These are phyloP conservation scores for Microtus montanus DNA, from an alignment of 2,113 vertebrate species.

Conservation along the genomic window DNA sequence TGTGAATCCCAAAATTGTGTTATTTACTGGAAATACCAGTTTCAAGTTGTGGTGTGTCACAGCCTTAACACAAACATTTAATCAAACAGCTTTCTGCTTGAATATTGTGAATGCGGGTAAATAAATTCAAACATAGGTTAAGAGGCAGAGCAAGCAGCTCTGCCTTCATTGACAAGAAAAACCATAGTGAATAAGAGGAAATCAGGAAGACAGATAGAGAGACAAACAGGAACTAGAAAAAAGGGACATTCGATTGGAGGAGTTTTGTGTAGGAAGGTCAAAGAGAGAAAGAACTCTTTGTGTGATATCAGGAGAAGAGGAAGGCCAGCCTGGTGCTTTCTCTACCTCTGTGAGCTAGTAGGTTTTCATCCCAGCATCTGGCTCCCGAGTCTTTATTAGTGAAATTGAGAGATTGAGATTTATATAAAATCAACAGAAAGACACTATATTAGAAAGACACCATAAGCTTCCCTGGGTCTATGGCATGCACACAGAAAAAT, in stretches of 20 bases:
- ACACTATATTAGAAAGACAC: background rate
- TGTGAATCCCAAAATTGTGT: background rate
- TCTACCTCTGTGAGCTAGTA: background rate
- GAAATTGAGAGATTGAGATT: background rate
- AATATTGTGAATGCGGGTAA: background rate
- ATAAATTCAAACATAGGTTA: background rate
- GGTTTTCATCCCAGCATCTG: background rate
- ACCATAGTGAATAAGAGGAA: background rate
- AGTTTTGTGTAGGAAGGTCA: background rate
- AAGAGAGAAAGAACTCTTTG: background rate
- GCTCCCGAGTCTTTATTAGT: background rate
- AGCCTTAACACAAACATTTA: background rate
- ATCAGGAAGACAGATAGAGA: background rate
- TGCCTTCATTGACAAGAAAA: background rate
- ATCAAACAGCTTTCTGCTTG: background rate
- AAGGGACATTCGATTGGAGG: background rate
- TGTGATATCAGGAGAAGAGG: background rate
- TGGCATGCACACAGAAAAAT: background rate
- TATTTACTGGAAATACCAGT: background rate
- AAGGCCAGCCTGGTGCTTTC: background rate
- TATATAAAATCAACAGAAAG: background rate
- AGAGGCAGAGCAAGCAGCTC: background rate
- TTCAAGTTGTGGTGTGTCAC: background rate
- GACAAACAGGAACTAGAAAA: background rate
- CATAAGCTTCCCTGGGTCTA: background rate